Evolutionary conservation across 2,113 vertebrate species (phyloP), one percentile per base, ranked within the genome.

Genomic region (Sapayoa aenigma): DNA sequence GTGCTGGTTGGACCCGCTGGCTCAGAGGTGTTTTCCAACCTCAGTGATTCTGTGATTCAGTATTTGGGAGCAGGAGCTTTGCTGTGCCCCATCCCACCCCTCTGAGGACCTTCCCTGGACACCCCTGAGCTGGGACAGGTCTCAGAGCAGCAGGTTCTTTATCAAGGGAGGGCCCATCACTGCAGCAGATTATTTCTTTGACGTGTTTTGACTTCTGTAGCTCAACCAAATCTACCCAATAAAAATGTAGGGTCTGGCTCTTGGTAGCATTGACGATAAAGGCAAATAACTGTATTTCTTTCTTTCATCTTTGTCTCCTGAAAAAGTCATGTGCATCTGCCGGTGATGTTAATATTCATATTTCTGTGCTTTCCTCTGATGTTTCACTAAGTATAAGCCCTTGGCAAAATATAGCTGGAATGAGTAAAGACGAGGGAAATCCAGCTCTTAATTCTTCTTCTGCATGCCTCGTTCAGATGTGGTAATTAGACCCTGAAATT

Each of bases 281-380:
- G 71, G 78, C 60, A 80, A 83, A 88, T 66, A 73, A 53, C 62
- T 76, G 68, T 14, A 22, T 67, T 72, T 77, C 52, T 55, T 58
- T 33, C 87, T 95, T 95, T 96, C 93, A 94, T 93, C 89, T 92
- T 68, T 52, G 65, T 79, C 35, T 88, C 37, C 89, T 84, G 74
- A 68, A 74, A 50, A 49, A 25, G 4, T 63, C 39, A 44, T 25
- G 55, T 42, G 79, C 71, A 60, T 59, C 83, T 68, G 55, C 42
- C 0, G 2, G 25, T 31, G 84, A n/a, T 87, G 66, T 89, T 94
- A 72, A 81, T 94, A 87, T 92, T 91, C 65, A 91, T 60, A 72
- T 63, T 81, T 52, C 69, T 89, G 39, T 80, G 79, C 76, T 90
- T 39, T 63, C 55, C 60, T 92, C 94, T 93, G 91, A 77, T 89